Evolutionary conservation across 1,140 invertebrate species (phyloP).

Genomic region (Asbolus verrucosus): DNA sequence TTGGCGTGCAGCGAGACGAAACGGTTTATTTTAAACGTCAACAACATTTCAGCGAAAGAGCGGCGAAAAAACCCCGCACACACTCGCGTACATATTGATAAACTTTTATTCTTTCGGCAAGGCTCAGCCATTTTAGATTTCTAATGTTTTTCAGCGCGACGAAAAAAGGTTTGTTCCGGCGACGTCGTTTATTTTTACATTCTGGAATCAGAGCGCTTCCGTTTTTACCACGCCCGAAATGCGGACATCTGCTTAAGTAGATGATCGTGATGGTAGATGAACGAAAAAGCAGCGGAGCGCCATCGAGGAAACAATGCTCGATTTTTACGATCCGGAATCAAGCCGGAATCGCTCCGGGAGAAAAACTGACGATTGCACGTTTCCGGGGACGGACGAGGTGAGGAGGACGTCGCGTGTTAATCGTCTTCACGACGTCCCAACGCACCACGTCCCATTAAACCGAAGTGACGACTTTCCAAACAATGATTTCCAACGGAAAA

Average conservation of each 20-base stretch:
- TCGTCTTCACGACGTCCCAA: neutral
- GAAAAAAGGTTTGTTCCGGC: constrained; percentile 7
- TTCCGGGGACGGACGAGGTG: constrained; percentile 23
- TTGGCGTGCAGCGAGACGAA: constrained; percentile 15
- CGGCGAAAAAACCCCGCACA: constrained; percentile 13
- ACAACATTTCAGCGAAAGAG: neutral
- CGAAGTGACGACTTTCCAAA: neutral
- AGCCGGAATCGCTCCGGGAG: constrained; percentile 24
- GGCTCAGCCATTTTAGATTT: constrained; percentile 18
- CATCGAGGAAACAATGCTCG: constrained; percentile 30
- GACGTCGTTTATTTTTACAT: constrained; percentile 32
- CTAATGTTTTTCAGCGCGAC: constrained; percentile 3
- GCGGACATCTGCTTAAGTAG: constrained; percentile 32
- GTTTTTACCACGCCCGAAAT: constrained; percentile 1
- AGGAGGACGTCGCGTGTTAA: constrained; percentile 35
- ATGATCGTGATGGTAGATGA: constrained; percentile 12
- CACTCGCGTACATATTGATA: constrained; percentile 11
- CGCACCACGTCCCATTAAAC: neutral
- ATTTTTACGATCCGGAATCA: constrained; percentile 31
- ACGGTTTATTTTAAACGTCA: constrained; percentile 27
- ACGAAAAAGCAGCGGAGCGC: constrained; percentile 15
- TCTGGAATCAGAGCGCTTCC: constrained; percentile 3
- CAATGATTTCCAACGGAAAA: neutral
- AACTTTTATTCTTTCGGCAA: constrained; percentile 13
- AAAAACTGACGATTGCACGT: constrained; percentile 32